Base-by-base conservation (phyloP, 1,140 invertebrate genomes). In the Sesamia nonagrioides region DNA sequence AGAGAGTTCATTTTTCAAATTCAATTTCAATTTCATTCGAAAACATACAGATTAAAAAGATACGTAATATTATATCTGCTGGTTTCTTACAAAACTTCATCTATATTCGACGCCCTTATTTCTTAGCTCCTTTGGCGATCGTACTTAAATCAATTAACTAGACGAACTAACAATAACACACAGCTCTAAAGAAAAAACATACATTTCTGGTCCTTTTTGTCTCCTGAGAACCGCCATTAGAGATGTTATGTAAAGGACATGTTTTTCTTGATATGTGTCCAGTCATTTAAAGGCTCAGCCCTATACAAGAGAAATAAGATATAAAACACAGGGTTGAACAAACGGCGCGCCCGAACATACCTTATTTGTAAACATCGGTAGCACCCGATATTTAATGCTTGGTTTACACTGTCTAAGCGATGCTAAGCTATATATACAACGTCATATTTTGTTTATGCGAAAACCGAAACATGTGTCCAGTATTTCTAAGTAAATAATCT, bases 331-430 rank as follows among this genome's bases (percentile, higher is more conserved):
- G 45, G 42, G 68, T 58, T 77, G 45, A 77, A 63, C 56, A 75
- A 69, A 80, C 79, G 52, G 52, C 37, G 42, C 42, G 33, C 40
- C n/a, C n/a, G 56, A 73, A 76, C 69, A 40, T 2, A 48, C 90
- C 86, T 85, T 90, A 90, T 90, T 90, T 91, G 90, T 91, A 91
- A 91, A 91, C 88, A 91, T 89, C 86, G 84, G 71, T 82, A 79
- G 58, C 77, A 78, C 71, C 61, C 58, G 72, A 75, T 63, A 60
- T 37, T 75, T 63, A 18, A 63, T 9, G 42, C 13, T 9, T 0
- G n/a, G 9, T 21, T 3, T 37, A 37, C 18, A 60, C 11, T 17
- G 42, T 3, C 15, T 42, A 8, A 8, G 37, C 40, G 27, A 13
- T 50, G 15, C 42, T 75, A 21, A 58, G 35, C 7, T 56, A 37